Evolutionary conservation across 2,113 vertebrate genomes (phyloP), one percentile per base, ranked within the genome.

Genomic region (Chloebia gouldiae): DNA sequence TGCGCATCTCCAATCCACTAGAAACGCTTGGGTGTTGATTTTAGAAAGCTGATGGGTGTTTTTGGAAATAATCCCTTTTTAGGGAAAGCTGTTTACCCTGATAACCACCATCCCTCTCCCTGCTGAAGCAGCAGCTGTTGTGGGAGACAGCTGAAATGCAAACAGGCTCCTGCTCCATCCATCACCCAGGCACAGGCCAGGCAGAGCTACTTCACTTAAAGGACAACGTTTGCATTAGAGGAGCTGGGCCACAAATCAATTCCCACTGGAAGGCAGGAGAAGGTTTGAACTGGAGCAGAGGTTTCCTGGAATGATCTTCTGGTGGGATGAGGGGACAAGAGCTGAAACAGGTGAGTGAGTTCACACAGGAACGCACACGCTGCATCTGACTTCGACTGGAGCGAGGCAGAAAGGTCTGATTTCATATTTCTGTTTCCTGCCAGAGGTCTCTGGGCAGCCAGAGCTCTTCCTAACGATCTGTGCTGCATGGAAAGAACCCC

Each of bases 91-190:
- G 64, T 92, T 97, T 75, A 13, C 57, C 91, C 42, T 86, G 76
- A 80, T 40, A 86, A 83, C 37, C 16, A 0, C 66, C 86, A 88
- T 94, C 85, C 84, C 88, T 89, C 88, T 88, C 79, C 56, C 60
- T 2, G 59, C 68, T 27, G 82, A 35, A 96, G 93, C 82, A 86
- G 85, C 94, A 96, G 90, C 90, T 94, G 93, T 24, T 92, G 82
- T 49, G 88, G 93, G 85, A 96, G 82, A 83, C 92, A 92, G 88
- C 95, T 78, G 82, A 92, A 50, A 81, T 40, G 54, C 88, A 91
- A 83, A 86, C 63, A 44, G 2, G 25, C 89, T 91, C 85, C 33
- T 3, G 28, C 57, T 71, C 92, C 79, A 92, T 93, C 94, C 94
- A 93, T 95, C 96, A 93, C 88, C 72, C 80, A 42, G 90, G 57